Base-by-base conservation (phyloP, 2,888 invertebrate species). In the Neoaliturus tenellus region DNA sequence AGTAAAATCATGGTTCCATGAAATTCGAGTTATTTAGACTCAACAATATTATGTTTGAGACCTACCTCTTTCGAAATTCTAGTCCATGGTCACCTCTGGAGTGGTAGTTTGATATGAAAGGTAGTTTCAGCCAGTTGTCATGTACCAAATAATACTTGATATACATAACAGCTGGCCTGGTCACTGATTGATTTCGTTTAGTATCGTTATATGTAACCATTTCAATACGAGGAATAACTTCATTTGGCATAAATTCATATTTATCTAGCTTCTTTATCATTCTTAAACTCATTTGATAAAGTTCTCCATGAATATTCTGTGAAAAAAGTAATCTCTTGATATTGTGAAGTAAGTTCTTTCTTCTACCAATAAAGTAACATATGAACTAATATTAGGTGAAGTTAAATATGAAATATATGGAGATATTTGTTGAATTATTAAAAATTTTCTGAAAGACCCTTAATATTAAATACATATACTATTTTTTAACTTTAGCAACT, bases 171-270 rank as follows among this genome's bases (percentile, higher is more conserved):
- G 96, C 92, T 96, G 96, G 97, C 82, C 94, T 93, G 78, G 91
- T 89, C 2, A 91, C 48, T 8, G 80, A 28, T 88, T 86, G 51
- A 73, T 69, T 51, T 12, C 80, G 28, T 88, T 86, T 51, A 78
- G 33, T 14, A 28, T 51, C 62, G 10, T 83, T 62, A n/a, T 90
- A 55, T 2, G 88, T 75, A 87, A 95, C 91, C 33, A 93, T 92
- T 73, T 94, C 93, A 85, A 93, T 88, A 86, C 95, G 93, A 86
- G 98, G 92, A 20, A 94, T 91, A 88, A 98, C 98, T 89, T 94
- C 96, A 33, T 93, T 92, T 0, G 98, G 98, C 90, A 97, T 96
- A 31, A 95, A 95, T 90, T 98, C 98, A 23, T 98, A 90, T 85
- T 94, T 92, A 88, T 98, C 98, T 82, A 98, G 90, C 82, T 93